Evolutionary conservation across 2,888 invertebrate genomes (phyloP), one percentile per base, ranked within the genome.

Genomic region (Chrysodeixis includens): DNA sequence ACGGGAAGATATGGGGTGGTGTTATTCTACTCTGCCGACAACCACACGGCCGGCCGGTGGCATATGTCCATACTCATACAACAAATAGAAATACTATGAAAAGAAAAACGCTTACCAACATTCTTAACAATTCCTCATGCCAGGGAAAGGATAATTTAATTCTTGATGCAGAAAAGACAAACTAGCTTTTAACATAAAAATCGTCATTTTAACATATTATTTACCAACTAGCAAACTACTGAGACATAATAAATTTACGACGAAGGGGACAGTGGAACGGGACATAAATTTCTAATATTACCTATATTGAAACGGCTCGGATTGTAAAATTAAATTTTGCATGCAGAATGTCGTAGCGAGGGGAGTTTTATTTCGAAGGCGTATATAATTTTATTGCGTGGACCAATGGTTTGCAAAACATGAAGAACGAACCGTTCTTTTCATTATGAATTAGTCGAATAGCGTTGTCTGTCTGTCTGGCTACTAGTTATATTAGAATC

Each of bases 271-370:
- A 87, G 76, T 91, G 90, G 87, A 92, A 91, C 88, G 93, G 91
- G 81, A 91, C 92, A 93, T 93, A 93, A 93, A 93, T 93, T 93
- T 88, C 87, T 86, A 90, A 93, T 92, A 93, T 93, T 93, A 92
- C 94, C 95, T 94, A 95, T 94, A 95, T 93, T 92, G 94, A 89
- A 92, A 89, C 89, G 91, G 87, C 86, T 87, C 83, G 91, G 91
- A 93, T 92, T 93, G 89, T 93, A 93, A 95, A 95, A 95, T 95
- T 94, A 90, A 94, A 93, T 93, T 94, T 92, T 91, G 95, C 93
- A 94, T 95, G 94, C 95, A 91, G 92, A 94, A 94, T 93, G 88
- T 79, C 87, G 89, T 72, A 87, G 81, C 86, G 83, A 85, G 89
- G 90, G 86, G 78, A 86, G 88, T 88, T 92, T 92, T 95, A 95